Percentiles rank a stretch among this genome's conserved stretches.
These are phyloP conservation scores for Pantala flavescens DNA, from an alignment of 1,140 invertebrate genomes.

Conservation along the genomic window DNA sequence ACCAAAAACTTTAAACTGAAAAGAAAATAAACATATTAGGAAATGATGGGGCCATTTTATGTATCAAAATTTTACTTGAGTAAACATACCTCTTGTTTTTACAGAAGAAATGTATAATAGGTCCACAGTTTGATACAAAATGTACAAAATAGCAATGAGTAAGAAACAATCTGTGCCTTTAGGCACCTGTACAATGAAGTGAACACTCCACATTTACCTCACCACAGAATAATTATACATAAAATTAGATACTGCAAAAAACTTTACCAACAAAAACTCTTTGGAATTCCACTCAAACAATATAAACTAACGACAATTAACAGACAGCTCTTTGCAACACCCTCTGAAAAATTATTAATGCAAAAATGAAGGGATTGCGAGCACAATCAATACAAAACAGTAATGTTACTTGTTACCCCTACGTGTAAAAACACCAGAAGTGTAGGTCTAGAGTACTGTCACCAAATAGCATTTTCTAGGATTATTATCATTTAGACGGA, in stretches of 20 bases:
- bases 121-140: slow-evolving; percentile 17
- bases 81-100: slow-evolving; percentile 18
- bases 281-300: slow-evolving; percentile 4
- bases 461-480: neutral
- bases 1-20: neutral
- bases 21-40: neutral
- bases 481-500: slow-evolving; percentile 1
- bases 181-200: slow-evolving; percentile 19
- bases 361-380: neutral
- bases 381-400: neutral
- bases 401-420: neutral
- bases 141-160: slow-evolving; percentile 20
- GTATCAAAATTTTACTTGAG: slow-evolving; percentile 20
- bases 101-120: slow-evolving; percentile 18
- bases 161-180: slow-evolving; percentile 19
- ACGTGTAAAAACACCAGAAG: slow-evolving; percentile 6
- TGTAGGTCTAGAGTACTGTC: neutral
- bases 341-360: neutral
- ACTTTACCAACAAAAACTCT: neutral
- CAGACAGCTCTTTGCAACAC: neutral
- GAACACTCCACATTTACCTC: slow-evolving; percentile 17
- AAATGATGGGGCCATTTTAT: slow-evolving; percentile 12
- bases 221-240: neutral
- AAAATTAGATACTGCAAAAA: neutral
- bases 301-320: neutral